phyloP scores from a whole-genome alignment of 2,888 invertebrate species.

The Embidobia sp. region DNA sequence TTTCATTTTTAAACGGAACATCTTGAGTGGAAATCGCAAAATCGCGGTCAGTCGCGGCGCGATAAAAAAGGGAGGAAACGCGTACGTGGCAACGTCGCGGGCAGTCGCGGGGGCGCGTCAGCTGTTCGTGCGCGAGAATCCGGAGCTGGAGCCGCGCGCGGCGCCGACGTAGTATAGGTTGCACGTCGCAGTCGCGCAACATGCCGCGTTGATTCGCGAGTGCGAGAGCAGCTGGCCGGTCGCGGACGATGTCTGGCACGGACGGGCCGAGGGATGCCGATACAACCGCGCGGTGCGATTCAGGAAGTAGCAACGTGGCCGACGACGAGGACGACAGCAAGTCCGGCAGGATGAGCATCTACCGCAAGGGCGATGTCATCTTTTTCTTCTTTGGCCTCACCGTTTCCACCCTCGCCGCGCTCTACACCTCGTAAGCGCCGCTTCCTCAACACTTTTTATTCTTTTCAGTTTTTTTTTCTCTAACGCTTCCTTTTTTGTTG shows the following conservation, averaged over 20 bases:
- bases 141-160: constrained; percentile 6
- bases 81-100: too few species aligned
- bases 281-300: constrained; percentile 65
- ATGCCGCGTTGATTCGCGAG: constrained; percentile 30
- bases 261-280: constrained; percentile 77
- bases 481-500: too few species aligned
- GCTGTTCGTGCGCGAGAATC: constrained; percentile 11
- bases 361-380: constrained; percentile 45
- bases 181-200: constrained; percentile 8
- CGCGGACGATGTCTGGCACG: constrained; percentile 77
- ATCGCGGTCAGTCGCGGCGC: too few species aligned
- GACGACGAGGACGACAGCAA: constrained; percentile 68
- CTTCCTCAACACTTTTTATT: background rate
- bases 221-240: constrained; percentile 25
- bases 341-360: constrained; percentile 40
- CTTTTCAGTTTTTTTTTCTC: too few species aligned
- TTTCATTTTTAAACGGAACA: too few species aligned
- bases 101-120: too few species aligned
- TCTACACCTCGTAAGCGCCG: constrained; percentile 34
- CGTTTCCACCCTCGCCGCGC: constrained; percentile 42
- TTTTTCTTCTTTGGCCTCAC: constrained; percentile 41
- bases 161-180: too few species aligned
- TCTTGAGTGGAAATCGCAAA: too few species aligned
- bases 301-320: constrained; percentile 77
- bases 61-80: too few species aligned